Percentiles rank a stretch among this genome's conserved stretches.
phyloP scores from a whole-genome alignment of 2,797 vertebrate genomes.

The Delichon dasypus region DNA sequence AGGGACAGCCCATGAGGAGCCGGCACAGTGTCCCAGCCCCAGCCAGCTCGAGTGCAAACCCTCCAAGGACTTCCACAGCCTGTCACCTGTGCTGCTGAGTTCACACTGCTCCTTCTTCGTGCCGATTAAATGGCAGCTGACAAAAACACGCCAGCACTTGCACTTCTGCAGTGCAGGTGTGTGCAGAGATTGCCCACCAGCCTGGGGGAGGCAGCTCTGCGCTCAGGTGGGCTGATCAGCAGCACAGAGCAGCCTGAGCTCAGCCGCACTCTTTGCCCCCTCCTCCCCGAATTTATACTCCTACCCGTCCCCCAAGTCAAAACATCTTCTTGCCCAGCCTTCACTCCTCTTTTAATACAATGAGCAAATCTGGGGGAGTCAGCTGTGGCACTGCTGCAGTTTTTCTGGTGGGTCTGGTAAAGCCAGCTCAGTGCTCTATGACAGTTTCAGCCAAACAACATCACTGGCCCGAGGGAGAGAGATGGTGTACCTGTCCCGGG shows the following conservation, averaged over 20 bases:
- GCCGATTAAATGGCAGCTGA: slow-evolving; percentile 10
- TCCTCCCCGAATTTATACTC: neutral
- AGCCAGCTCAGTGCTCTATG: neutral
- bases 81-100: neutral
- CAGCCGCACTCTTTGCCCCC: neutral
- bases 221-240: neutral
- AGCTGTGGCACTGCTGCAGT: neutral
- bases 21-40: neutral
- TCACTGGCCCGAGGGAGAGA: neutral
- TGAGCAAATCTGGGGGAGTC: neutral
- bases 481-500: neutral
- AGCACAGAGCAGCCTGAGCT: neutral
- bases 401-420: neutral
- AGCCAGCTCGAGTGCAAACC: neutral
- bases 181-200: neutral
- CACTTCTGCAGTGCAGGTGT: neutral
- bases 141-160: neutral
- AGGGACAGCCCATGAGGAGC: neutral
- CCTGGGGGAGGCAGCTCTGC: neutral
- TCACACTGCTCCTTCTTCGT: neutral
- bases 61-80: neutral
- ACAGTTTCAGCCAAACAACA: neutral
- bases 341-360: neutral
- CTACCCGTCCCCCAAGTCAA: neutral
- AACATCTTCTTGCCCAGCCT: neutral